phyloP scores from a whole-genome alignment of 2,888 invertebrate genomes.

The Lithophane ornitopus region DNA sequence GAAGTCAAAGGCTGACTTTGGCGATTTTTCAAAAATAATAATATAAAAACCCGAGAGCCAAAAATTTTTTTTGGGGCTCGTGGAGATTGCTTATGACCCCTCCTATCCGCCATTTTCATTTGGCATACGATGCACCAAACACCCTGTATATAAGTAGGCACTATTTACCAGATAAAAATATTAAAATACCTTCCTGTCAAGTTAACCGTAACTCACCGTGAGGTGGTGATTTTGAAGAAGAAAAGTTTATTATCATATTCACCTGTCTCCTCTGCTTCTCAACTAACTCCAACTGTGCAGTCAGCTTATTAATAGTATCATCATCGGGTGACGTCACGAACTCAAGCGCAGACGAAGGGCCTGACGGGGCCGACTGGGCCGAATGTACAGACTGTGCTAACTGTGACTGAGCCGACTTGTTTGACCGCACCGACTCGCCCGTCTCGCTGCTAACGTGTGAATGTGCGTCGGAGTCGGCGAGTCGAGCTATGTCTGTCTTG shows the following conservation, averaged over 20 bases:
- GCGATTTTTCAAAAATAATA: too few relatives aligned
- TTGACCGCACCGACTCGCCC: conserved; percentile 57
- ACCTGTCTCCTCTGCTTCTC: conserved; percentile 88
- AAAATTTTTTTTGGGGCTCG: too few relatives aligned
- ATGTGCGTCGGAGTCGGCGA: conserved; percentile 68
- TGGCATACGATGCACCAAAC: too few relatives aligned
- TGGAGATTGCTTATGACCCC: too few relatives aligned
- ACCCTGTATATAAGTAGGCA: too few relatives aligned
- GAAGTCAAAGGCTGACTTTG: too few relatives aligned
- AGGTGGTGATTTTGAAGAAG: neutral
- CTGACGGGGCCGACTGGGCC: conserved; percentile 69
- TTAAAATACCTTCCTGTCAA: neutral
- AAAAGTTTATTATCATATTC: neutral
- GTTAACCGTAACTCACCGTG: neutral
- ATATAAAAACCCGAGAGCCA: too few relatives aligned
- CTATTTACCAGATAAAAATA: neutral
- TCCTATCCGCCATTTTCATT: too few relatives aligned
- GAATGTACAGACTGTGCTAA: too few relatives aligned
- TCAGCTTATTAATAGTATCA: conserved; percentile 86
- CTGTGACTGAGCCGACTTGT: conserved; percentile 46
- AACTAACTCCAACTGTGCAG: conserved; percentile 84
- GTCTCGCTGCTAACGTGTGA: conserved; percentile 68
- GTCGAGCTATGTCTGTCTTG: conserved; percentile 76
- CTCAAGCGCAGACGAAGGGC: conserved; percentile 83
- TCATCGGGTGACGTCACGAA: conserved; percentile 88